Conservation (phyloP, 2,797 vertebrate genomes). For the Huso huso region DNA sequence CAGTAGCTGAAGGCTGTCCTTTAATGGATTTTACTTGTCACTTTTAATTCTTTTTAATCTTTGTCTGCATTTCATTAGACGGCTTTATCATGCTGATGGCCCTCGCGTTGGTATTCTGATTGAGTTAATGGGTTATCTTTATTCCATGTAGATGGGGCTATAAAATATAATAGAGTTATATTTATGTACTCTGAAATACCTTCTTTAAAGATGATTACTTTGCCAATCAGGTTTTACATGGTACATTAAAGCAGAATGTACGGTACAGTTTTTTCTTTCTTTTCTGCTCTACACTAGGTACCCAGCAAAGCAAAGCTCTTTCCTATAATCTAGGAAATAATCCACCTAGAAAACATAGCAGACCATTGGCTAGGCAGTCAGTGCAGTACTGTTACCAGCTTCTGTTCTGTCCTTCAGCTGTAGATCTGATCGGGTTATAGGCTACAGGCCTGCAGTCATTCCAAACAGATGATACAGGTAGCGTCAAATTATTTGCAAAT, state of each 20-base stretch:
- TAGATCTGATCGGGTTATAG: constrained; percentile 28
- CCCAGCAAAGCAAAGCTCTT: constrained; percentile 33
- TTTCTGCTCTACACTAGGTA: constrained; percentile 20
- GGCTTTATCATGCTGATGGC: constrained; percentile 46
- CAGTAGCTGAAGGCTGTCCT: constrained; percentile 49
- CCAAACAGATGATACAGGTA: constrained; percentile 48
- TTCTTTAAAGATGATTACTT: constrained; percentile 42
- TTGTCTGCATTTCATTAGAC: constrained; percentile 52
- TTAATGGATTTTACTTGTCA: constrained; percentile 56
- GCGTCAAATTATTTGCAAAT: constrained; percentile 10
- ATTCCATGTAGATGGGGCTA: constrained; percentile 24
- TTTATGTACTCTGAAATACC: constrained; percentile 35
- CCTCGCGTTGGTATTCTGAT: constrained; percentile 41
- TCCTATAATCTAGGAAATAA: constrained; percentile 50
- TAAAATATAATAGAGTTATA: constrained; percentile 40
- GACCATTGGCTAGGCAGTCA: constrained; percentile 31
- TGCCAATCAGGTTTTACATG: constrained; percentile 40
- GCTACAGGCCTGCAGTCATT: constrained; percentile 28
- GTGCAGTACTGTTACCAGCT: constrained; percentile 28
- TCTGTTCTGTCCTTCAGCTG: constrained; percentile 21
- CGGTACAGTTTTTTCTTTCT: constrained; percentile 32
- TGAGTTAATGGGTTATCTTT: constrained; percentile 42
- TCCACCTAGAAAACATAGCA: constrained; percentile 44
- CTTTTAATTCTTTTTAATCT: constrained; percentile 59
- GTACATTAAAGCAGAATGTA: constrained; percentile 27